Evolutionary conservation across 2,797 vertebrate species (phyloP), one percentile per base, ranked within the genome.

Genomic region (Bryconaethiops microstoma): DNA sequence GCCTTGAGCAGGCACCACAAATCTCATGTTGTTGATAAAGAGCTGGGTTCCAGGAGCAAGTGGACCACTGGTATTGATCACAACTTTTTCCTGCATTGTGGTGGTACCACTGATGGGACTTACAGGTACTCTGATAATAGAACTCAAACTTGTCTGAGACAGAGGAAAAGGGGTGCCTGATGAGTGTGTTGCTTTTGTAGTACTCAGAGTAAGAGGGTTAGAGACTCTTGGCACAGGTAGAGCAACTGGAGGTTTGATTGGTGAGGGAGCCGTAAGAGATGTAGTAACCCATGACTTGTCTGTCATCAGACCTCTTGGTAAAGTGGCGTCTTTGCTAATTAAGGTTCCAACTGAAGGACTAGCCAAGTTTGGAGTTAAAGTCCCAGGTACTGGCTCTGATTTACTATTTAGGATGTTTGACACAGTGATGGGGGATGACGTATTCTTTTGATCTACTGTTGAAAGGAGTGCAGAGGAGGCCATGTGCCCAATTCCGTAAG

Each of bases 21-120:
- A 97, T 70, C 94, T 88, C 75, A 95, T 90, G 87, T 96, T 97
- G 84, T 97, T 98, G 87, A 99, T 95, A 85, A 99, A 90, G 73
- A 99, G 97, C 82, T 99, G 97, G 80, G 97, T 98, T 84, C 97
- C 97, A 87, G 96, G 96, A 83, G 95, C 94, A 79, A 99, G 95
- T 76, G 96, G 95, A 0, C 95, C 92, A 85, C 92, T 95, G 5
- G 96, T 99, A 87, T 96, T 99, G 88, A 99, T 96, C 72, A 99
- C 93, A 89, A 99, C 94, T 89, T 95, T 98, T 90, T 99, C 96
- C 74, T 96, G 96, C 88, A 96, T 77, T 60, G 90, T 93, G 82
- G 94, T 84, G 85, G 92, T 74, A 71, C 94, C 77, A 57, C 90
- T 93, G 83, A 93, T 83, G 85, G 92, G 78, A 73, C 94, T 94